phyloP scores from a whole-genome alignment of 2,888 invertebrate species.

The Pammene fasciana region DNA sequence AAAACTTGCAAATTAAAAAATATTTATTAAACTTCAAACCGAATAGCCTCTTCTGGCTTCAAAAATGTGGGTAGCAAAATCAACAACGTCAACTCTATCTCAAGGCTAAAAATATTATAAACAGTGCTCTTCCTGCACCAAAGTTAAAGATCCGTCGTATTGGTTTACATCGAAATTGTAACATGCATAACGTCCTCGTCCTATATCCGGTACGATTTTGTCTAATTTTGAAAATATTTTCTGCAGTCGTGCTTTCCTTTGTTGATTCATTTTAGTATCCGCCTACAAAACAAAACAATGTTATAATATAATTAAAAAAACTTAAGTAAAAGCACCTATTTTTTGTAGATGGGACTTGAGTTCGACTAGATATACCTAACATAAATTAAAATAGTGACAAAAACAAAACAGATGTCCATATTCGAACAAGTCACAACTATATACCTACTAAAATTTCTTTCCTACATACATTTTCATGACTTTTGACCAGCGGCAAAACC shows the following conservation, averaged over 20 bases:
- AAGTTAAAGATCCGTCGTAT: conserved; percentile 6
- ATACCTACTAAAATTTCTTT: neutral
- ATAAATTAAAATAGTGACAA: conserved; percentile 2
- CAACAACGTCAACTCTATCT: too few relatives aligned
- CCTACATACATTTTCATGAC: conserved; percentile 1
- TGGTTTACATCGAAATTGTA: conserved; percentile 9
- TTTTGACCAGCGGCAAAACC: conserved; percentile 13
- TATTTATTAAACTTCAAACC: neutral
- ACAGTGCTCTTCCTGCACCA: conserved; percentile 5
- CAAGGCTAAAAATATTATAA: neutral
- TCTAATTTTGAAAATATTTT: conserved; percentile 10
- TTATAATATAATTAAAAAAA: neutral
- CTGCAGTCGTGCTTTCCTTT: conserved; percentile 3
- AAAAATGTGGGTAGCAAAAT: too few relatives aligned
- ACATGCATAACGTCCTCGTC: conserved; percentile 6
- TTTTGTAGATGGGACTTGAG: neutral
- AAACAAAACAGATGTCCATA: conserved; percentile 11
- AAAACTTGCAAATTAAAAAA: neutral
- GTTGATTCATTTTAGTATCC: conserved; percentile 12
- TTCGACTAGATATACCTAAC: neutral
- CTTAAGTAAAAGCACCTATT: neutral
- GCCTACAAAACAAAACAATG: conserved; percentile 3
- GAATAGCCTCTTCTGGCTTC: neutral
- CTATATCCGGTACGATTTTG: conserved; percentile 6
- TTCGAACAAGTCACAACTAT: conserved; percentile 2